Evolutionary conservation across 2,888 invertebrate species (phyloP).

Genomic region (Acrobasis repandana): DNA sequence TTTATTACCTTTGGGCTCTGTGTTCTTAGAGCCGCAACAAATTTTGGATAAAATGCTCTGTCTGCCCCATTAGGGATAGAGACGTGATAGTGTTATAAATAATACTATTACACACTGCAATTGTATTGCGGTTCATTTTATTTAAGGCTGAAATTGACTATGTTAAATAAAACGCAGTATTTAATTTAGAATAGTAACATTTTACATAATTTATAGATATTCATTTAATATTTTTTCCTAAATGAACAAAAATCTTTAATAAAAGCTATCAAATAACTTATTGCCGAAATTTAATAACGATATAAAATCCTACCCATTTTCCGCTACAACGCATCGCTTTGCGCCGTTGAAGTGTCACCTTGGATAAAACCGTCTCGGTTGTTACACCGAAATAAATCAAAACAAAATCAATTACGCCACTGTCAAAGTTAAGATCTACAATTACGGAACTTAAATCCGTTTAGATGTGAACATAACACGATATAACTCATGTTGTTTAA

Average conservation of each 20-base stretch:
- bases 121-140: too few species aligned
- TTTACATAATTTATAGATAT: too few species aligned
- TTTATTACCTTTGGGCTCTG: too few species aligned
- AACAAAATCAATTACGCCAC: constrained; percentile 23
- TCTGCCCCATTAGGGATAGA: too few species aligned
- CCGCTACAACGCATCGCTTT: background rate
- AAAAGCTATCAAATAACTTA: background rate
- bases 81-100: too few species aligned
- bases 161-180: too few species aligned
- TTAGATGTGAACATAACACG: background rate
- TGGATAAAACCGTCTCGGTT: constrained; percentile 28
- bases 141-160: too few species aligned
- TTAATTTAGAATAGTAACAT: too few species aligned
- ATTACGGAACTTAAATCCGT: constrained; percentile 11
- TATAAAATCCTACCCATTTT: background rate
- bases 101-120: too few species aligned
- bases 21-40: too few species aligned
- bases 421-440: constrained; percentile 17
- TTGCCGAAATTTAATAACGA: background rate
- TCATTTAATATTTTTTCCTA: too few species aligned
- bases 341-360: background rate
- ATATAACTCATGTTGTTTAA: constrained; percentile 20
- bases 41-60: too few species aligned
- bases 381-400: constrained; percentile 21
- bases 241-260: background rate